These are phyloP conservation scores for Holothuria glaberrima DNA, from an alignment of 35 echinoderm and acorn worm genomes.

Conservation along the genomic window DNA sequence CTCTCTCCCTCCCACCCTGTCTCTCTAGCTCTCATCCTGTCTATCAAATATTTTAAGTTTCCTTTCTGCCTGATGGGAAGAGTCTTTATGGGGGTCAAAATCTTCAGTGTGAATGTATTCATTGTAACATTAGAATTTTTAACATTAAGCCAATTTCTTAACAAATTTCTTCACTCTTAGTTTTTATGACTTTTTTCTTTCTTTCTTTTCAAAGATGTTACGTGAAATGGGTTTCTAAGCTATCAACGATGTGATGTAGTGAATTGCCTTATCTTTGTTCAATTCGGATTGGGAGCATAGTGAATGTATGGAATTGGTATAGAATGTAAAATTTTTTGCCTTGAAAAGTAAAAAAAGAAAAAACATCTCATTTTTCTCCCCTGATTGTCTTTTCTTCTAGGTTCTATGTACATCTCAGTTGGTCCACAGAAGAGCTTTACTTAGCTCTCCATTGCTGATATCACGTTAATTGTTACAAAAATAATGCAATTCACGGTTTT, in stretches of 20 bases:
- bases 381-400: too few relatives aligned
- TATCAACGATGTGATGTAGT: slow-evolving; percentile 51
- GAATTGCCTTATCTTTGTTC: slow-evolving; percentile 46
- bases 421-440: neutral
- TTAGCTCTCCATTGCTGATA: slow-evolving; percentile 23
- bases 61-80: neutral
- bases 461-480: slow-evolving; percentile 59
- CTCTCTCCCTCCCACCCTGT: neutral
- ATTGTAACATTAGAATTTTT: slow-evolving; percentile 52
- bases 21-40: neutral
- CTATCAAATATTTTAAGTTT: neutral
- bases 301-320: neutral
- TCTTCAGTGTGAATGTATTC: slow-evolving; percentile 48
- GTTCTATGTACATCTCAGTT: too few relatives aligned
- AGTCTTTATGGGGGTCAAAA: slow-evolving; percentile 36
- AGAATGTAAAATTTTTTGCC: slow-evolving; percentile 21
- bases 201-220: slow-evolving; percentile 39
- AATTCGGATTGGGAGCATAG: slow-evolving; percentile 39
- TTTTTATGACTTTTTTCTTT: slow-evolving; percentile 32
- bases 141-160: slow-evolving; percentile 39
- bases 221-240: slow-evolving; percentile 48
- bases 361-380: neutral
- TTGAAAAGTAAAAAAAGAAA: slow-evolving; percentile 3
- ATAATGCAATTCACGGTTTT: slow-evolving; percentile 62
- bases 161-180: slow-evolving; percentile 16